Conservation (phyloP, 2,113 vertebrate genomes). For the Hypomesus transpacificus region DNA sequence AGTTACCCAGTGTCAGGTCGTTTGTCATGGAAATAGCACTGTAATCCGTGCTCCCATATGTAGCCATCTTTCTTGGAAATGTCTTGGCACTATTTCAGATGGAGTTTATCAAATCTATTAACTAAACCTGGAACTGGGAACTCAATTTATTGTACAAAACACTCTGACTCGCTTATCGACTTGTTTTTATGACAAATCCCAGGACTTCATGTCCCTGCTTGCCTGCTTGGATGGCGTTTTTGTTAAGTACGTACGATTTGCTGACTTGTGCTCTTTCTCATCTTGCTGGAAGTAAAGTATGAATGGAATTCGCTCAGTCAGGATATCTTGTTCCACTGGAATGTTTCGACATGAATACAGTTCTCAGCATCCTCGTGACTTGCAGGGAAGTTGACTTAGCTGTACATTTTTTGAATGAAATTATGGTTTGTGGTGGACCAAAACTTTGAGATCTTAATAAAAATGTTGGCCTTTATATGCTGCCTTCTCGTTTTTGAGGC, state of each 20-base stretch:
- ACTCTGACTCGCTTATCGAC: background rate
- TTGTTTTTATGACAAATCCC: background rate
- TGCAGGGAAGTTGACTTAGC: constrained; percentile 39
- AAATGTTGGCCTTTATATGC: constrained; percentile 19
- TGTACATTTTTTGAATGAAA: constrained; percentile 10
- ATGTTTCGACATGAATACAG: constrained; percentile 56
- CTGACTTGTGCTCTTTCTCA: constrained; percentile 54
- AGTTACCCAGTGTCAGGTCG: constrained; percentile 38
- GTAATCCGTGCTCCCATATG: constrained; percentile 27
- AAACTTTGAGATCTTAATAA: background rate
- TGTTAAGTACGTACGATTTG: constrained; percentile 49
- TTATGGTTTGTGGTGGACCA: background rate
- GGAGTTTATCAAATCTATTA: constrained; percentile 32
- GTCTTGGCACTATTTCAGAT: constrained; percentile 24
- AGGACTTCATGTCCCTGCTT: constrained; percentile 10
- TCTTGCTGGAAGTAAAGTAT: constrained; percentile 58
- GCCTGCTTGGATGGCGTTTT: constrained; percentile 31
- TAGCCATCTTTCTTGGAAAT: constrained; percentile 28
- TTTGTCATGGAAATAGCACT: constrained; percentile 42
- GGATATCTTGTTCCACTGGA: constrained; percentile 59
- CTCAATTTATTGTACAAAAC: background rate
- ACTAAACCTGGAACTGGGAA: constrained; percentile 34
- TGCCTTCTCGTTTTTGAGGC: background rate
- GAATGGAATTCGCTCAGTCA: constrained; percentile 69
- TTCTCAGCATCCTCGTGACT: constrained; percentile 54